phyloP scores from a whole-genome alignment of 2,797 vertebrate species.

The Carcharodon carcharias region DNA sequence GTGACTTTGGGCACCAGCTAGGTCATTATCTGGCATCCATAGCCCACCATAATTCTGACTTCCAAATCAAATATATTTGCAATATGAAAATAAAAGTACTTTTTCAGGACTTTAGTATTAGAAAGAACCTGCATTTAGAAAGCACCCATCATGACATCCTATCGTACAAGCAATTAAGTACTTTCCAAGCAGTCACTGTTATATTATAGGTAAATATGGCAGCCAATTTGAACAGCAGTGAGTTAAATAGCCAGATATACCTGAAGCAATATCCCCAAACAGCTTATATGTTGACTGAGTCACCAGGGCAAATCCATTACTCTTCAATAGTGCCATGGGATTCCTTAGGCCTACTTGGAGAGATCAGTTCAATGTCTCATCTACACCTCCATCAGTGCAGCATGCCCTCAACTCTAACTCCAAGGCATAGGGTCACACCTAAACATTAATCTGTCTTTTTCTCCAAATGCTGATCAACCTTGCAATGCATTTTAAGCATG shows the following conservation, averaged over 20 bases:
- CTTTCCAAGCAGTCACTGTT: background rate
- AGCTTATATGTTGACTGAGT: background rate
- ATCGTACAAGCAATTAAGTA: background rate
- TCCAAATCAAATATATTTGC: background rate
- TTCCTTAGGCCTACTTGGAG: background rate
- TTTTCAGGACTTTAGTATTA: background rate
- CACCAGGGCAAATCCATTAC: background rate
- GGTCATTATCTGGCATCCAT: background rate
- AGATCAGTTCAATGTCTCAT: too few relatives aligned
- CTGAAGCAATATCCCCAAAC: background rate
- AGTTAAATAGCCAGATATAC: background rate
- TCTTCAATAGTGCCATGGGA: background rate
- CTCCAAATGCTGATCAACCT: background rate
- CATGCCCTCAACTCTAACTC: background rate
- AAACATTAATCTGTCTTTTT: background rate
- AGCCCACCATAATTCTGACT: background rate
- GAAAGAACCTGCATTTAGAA: background rate
- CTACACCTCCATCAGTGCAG: background rate
- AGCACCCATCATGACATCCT: background rate
- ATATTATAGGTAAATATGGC: background rate
- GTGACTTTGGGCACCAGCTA: background rate
- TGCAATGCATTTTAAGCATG: background rate
- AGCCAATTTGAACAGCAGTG: background rate
- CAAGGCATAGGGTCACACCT: background rate
- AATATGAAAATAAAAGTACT: background rate